phyloP scores from a whole-genome alignment of 1,140 invertebrate genomes.

The Eriocheir sinensis region DNA sequence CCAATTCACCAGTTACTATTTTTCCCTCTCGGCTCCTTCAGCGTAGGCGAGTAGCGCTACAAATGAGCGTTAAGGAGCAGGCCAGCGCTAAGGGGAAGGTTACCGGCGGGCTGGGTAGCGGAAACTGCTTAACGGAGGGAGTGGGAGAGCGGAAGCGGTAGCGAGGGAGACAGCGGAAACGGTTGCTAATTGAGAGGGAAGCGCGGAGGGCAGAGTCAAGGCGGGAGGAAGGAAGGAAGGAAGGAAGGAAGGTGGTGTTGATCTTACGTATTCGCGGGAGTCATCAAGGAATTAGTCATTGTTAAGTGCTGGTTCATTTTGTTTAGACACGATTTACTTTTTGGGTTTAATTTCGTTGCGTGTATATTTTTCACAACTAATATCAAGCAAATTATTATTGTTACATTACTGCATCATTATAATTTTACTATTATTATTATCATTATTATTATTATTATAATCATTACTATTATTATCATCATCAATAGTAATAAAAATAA shows the following conservation, averaged over 20 bases:
- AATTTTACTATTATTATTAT: too few relatives aligned
- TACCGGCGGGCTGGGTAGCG: neutral
- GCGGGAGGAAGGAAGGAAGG: neutral
- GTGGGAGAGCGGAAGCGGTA: neutral
- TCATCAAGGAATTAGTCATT: too few relatives aligned
- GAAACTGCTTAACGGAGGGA: neutral
- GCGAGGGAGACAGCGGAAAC: neutral
- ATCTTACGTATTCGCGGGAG: too few relatives aligned
- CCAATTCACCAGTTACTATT: neutral
- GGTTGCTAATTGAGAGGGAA: constrained; percentile 14
- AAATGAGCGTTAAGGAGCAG: neutral
- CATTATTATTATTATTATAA: too few relatives aligned
- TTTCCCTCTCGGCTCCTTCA: neutral
- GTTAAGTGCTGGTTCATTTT: too few relatives aligned
- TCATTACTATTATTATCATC: too few relatives aligned
- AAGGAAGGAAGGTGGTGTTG: neutral
- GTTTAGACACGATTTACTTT: too few relatives aligned
- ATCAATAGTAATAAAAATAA: too few relatives aligned
- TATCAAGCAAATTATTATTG: too few relatives aligned
- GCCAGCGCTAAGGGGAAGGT: neutral
- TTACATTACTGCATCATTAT: too few relatives aligned
- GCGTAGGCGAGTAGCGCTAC: neutral
- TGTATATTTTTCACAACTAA: too few relatives aligned
- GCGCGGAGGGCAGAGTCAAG: neutral
- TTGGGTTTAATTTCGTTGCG: too few relatives aligned